Evolutionary conservation across 1,140 invertebrate genomes (phyloP), one percentile per base, ranked within the genome.

Genomic region (Globodera ellingtonae): DNA sequence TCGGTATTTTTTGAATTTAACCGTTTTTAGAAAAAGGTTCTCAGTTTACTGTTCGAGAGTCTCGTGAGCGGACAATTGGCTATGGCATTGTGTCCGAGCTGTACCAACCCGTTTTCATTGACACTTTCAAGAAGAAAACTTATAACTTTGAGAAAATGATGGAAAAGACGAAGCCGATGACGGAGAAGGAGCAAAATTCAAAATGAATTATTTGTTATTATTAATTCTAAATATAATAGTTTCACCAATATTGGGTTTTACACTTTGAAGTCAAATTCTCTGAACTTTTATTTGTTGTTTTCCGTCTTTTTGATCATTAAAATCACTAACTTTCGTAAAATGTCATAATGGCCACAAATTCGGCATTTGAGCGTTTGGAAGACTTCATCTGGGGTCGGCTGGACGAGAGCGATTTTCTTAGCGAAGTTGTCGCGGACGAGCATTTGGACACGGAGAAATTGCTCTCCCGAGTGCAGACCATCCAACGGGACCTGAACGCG

Each of bases 311-410:
- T 48, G 52, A 69, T 67, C n/a, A 15, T n/a, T 62, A 65, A 65
- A 52, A 10, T 52, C 47, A 46, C 66, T 15, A 67, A 35, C 6
- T 75, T 65, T 21, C 6, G 15, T 56, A 6, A 76, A 24, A 18
- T 35, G 13, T 18, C 24, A 6, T 65, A 70, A 70, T 77, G 52
- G n/a, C 65, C 15, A 77, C 48, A 18, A 62, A 62, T 62, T 62
- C 56, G n/a, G 47, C 62, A n/a, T 69, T 67, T 67, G 85, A 86
- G 10, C 75, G 80, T 24, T 50, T 89, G 9, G 87, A 89, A 35
- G 83, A 88, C 48, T 88, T 80, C 71, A 84, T 88, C 35, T 89
- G 87, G 82, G 87, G 89, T n/a, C 76, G 80, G 56, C 72, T 81
- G 1, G 87, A 89, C 24, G 87, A 89, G 35, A 70, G 72, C 10